Base-by-base conservation (phyloP, 2,113 vertebrate species). In the Alces alces region DNA sequence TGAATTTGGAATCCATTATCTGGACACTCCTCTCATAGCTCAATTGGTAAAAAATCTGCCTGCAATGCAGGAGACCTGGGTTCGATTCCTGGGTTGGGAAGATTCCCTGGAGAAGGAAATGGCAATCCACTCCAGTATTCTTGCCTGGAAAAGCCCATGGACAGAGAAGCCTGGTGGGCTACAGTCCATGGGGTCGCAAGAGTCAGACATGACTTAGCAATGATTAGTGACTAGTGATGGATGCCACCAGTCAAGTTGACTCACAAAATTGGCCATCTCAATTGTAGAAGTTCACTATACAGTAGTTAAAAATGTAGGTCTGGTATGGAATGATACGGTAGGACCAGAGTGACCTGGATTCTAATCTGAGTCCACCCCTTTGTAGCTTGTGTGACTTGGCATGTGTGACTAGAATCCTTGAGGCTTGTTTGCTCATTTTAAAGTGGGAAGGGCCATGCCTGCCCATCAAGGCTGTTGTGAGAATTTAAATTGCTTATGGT, bases 11-110 rank as follows among this genome's bases (percentile, higher is more conserved):
- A 54, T 58, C 60, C 78, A 39, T 39, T 39, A 70, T 70, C n/a
- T 70, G 11, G 19, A 12, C 0, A 1, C 66, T 10, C 19, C 8
- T 70, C 19, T 39, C 19, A 70, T 23, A 6, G 66, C n/a, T 70
- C 19, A 39, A 5, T 23, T 12, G 0, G 66, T 39, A 23, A 23
- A 70, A 5, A 70, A 39, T 70, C 66, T 70, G n/a, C 5, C 66
- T 70, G 66, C 66, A 70, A 23, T 5, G 66, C n/a, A 39, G 66
- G 10, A 39, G 19, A 70, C 66, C 64, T 19, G 0, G 66, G 5
- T 39, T 39, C 2, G 0, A 39, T 39, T 70, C 66, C n/a, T 39
- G 19, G 66, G 5, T 12, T 0, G 0, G 19, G n/a, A 70, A 70
- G 66, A 39, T 70, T 5, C 19, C n/a, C 19, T 70, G n/a, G 66